Base-by-base conservation (phyloP, 2,797 vertebrate genomes). In the Paratrypauchen microcephalus region DNA sequence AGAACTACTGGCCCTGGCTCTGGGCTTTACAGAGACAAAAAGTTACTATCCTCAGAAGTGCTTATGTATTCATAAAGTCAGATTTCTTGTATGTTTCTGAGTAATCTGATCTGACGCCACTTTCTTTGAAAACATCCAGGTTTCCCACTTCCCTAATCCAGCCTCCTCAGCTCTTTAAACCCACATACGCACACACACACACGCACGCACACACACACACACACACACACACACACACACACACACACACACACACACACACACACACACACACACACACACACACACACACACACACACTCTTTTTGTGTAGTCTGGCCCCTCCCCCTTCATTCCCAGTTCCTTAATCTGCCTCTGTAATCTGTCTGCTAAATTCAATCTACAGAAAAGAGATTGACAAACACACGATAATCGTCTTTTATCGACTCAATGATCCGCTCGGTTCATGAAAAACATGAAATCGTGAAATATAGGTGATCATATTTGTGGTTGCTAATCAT, bases 361-460 rank as follows among this genome's bases (percentile, higher is more conserved):
- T 91, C 89, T 82, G 69, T 88, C 79, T 88, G 80, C 60, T 83
- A 74, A 86, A 90, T 84, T 88, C 75, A 88, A 89, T 90, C 85
- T 84, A 78, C 63, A 56, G 66, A 76, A 7, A 36, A 45, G 68
- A 80, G 76, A 83, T 81, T 73, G 77, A 74, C 64, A 68, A 75
- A 68, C 30, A 62, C 65, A 73, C 71, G 26, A 70, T 84, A 82
- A 87, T 89, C 71, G 47, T 59, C 69, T 88, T 71, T 59, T 56
- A 75, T 47, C 65, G 65, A 59, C 69, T 84, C 62, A 68, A 4
- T 70, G 65, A 71, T 78, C 66, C 66, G 11, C 39, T n/a, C 50
- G 56, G 18, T 79, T 71, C 68, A 4, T 24, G 11, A 55, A 55
- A 55, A 11, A 55, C 2, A 15, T 9, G n/a, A 55, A 23, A 24